Evolutionary conservation across 2,113 vertebrate genomes (phyloP), one percentile per base, ranked within the genome.

Genomic region (Tinamus guttatus): DNA sequence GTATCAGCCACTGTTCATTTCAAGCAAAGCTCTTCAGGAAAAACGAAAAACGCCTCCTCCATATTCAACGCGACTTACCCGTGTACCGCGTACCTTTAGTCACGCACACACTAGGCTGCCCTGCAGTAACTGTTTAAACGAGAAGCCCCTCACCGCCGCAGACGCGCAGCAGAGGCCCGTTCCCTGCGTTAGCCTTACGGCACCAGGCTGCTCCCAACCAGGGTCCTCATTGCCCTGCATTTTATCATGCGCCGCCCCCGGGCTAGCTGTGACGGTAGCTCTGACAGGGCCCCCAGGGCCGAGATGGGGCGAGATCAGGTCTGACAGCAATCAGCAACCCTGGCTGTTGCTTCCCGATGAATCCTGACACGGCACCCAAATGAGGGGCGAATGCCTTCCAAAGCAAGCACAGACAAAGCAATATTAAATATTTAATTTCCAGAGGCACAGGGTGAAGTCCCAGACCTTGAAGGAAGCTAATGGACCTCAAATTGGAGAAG

Each of bases 141-240:
- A 65, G 68, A 91, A 89, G 32, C 69, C 93, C 83, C 40, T 89
- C 77, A 41, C n/a, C 85, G 67, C 20, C 45, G 32, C 41, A 93
- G 95, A 95, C 41, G 59, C 95, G 94, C 93, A 52, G 69, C 84
- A 90, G 68, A 59, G 62, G 65, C 74, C 21, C 43, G 68, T 96
- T 95, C 94, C 95, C 97, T 97, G 97, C 97, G 98, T 97, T 97
- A 94, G 94, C 94, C 85, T 95, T 98, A 97, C 94, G 93, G 97
- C 97, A 98, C 97, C 97, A 98, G 93, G 94, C 96, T 95, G 81
- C 82, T 95, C 96, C 97, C 96, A 96, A 97, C 95, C 95, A 97
- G 82, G 92, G 96, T 93, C 89, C 97, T 98, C 96, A 98, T 98
- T 98, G 97, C 96, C 96, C 95, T 97, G 98, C 95, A 97, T 98